Base-by-base conservation (phyloP, 2,888 invertebrate genomes). In the Limnephilus rhombicus region DNA sequence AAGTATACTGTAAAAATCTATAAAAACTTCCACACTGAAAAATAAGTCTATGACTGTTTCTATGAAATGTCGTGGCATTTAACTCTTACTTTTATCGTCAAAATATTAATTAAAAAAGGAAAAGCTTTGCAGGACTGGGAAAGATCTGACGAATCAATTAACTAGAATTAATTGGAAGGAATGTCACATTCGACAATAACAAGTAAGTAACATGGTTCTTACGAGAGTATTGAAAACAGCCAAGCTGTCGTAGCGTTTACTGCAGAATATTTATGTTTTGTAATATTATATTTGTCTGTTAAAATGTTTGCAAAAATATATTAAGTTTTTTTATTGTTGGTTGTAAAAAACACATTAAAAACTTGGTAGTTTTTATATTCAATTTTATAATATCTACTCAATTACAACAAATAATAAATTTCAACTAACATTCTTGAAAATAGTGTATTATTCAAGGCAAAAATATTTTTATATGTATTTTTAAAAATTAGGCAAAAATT, bases 401-500 rank as follows among this genome's bases (percentile, higher is more conserved):
- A 86, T 86, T 86, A 86, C 86, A 37, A 29, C 5, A n/a, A n/a
- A 85, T n/a, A n/a, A 41, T 45, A 86, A 45, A 45, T 86, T 86
- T 86, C 45, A n/a, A 41, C 41, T 45, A 45, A 86, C 7, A 49
- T 41, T 45, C 24, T 12, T 80, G 37, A 37, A 89, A 89, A 41
- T 80, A 68, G 15, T 68, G 88, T 68, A 37, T 37, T 37, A 37
- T 80, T 89, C 82, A 11, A 80, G 80, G n/a, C 49, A 87, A 87
- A 86, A 87, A 80, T 80, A 80, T 89, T 80, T 80, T 89, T 89
- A 37, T 81, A 89, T 80, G 80, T 89, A 89, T 89, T 89, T 34
- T 34, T 68, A 68, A 41, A 45, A 88, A 53, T 88, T 80, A 53
- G 18, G 88, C 68, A 53, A 80, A 80, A 87, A 31, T 49, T 87